Base-by-base conservation (phyloP, 92 coral and sea anemone species). In the Heliopora coerulea region DNA sequence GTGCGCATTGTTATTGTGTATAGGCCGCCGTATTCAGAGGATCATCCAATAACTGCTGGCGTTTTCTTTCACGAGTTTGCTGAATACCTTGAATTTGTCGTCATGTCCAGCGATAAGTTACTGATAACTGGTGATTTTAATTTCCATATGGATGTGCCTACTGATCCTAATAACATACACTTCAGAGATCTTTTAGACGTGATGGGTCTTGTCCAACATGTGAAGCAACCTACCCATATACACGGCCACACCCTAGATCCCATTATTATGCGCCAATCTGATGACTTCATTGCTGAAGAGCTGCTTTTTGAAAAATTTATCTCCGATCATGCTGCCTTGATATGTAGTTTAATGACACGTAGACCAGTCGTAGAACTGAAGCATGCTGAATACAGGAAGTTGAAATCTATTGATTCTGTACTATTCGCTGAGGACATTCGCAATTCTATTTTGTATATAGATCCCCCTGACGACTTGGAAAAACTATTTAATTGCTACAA, bases 1-100 rank as follows among this genome's bases (percentile, higher is more conserved):
- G 28, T 85, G 18, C 79, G 40, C 32, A 27, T 85, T 39, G 62
- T 80, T 27, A 75, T 85, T 75, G 74, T 80, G 67, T 86, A 86
- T 72, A 65, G 89, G 54, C 67, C 78, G 62, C 89, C 89, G 40
- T 82, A 82, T 76, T 80, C 83, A 62, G 86, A 59, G 2, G 85
- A 56, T 40, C 83, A 85, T 52, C 85, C 85, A 10, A 65, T 85
- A 61, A 67, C 77, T 49, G 75, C 89, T 27, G 21, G 65, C 42
- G 82, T 74, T 23, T 85, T 85, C 64, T 65, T 85, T 37, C 28
- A 54, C 11, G 88, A 84, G 79, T 72, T 83, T 56, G 59, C 80
- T n/a, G 74, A 37, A 24, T 72, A 56, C 39, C 75, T 83, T 8
- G 87, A 75, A 49, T 61, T 62, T 57, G 37, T 62, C 27, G 65